Evolutionary conservation across 2,888 invertebrate genomes (phyloP), one percentile per base, ranked within the genome.

Genomic region (Thelaira solivaga): DNA sequence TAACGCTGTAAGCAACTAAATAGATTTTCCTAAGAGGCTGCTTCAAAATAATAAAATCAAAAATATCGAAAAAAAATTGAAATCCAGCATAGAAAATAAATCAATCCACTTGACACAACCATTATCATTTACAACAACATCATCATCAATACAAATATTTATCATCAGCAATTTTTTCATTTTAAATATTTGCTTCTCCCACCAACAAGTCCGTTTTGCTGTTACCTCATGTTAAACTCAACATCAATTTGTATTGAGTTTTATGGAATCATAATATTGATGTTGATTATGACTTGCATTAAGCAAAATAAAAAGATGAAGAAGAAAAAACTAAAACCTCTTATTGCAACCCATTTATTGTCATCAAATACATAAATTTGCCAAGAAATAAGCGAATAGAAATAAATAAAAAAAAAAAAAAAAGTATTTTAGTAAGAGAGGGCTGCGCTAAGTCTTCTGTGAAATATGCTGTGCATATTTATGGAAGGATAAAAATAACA

Each of bases 291-390:
- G 62, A 53, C 34, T 57, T 49, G 36, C 69, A 59, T 29, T 29
- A 16, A 34, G 11, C 7, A 13, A 29, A 59, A 36, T n/a, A n/a
- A n/a, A n/a, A n/a, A n/a, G n/a, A n/a, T n/a, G n/a, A n/a, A n/a
- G n/a, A n/a, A n/a, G n/a, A n/a, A n/a, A n/a, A n/a, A n/a, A n/a
- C n/a, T n/a, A 49, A 59, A 73, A 64, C 43, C 73, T 65, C 78
- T 78, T 69, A 78, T 78, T 62, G 69, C 78, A 78, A 78, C 78
- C 78, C 74, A 78, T 78, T 78, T 78, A 78, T 51, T 62, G 64
- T 57, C 53, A 59, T 68, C 57, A 64, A 72, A 69, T 51, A 71
- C 64, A 72, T 55, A 62, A 72, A 61, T 51, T 51, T 51, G 61
- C 59, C 59, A 59, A 59, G 22, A 13, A 43, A 36, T 16, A 67